Conservation (phyloP, 2,113 vertebrate genomes). For the Thalassoma bifasciatum region DNA sequence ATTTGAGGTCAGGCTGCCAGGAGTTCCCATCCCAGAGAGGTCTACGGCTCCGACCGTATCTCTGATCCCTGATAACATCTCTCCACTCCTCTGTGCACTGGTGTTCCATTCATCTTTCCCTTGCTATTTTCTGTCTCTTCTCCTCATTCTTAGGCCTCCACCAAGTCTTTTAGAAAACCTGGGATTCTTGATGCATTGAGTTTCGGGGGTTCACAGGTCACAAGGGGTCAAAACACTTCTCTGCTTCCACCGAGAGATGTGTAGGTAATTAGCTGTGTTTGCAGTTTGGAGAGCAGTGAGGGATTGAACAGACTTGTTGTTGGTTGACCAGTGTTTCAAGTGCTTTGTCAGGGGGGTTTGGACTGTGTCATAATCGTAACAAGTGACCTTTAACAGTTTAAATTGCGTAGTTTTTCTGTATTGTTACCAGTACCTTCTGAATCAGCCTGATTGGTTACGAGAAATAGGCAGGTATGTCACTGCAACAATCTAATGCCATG, state of each 20-base stretch:
- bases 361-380: slow-evolving; percentile 1
- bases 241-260: slow-evolving; percentile 19
- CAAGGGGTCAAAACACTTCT: slow-evolving; percentile 6
- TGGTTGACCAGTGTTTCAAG: slow-evolving; percentile 16
- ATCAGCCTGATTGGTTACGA: no score
- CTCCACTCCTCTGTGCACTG: slow-evolving; percentile 61
- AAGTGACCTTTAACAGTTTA: neutral
- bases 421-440: no score
- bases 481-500: neutral
- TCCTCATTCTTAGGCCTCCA: slow-evolving; percentile 34
- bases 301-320: slow-evolving; percentile 13
- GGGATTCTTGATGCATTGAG: slow-evolving; percentile 52
- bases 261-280: slow-evolving; percentile 10
- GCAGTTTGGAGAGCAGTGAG: slow-evolving; percentile 25
- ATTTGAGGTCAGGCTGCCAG: slow-evolving; percentile 70
- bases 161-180: slow-evolving; percentile 39
- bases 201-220: slow-evolving; percentile 30
- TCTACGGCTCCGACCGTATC: slow-evolving; percentile 64
- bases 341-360: neutral
- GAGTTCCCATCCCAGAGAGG: slow-evolving; percentile 67
- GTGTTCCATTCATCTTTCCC: slow-evolving; percentile 58
- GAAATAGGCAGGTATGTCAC: no score
- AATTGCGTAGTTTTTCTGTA: neutral
- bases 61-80: slow-evolving; percentile 77
- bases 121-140: slow-evolving; percentile 50